These are phyloP conservation scores for Setophaga coronata DNA, from an alignment of 2,113 vertebrate genomes.

Conservation along the genomic window DNA sequence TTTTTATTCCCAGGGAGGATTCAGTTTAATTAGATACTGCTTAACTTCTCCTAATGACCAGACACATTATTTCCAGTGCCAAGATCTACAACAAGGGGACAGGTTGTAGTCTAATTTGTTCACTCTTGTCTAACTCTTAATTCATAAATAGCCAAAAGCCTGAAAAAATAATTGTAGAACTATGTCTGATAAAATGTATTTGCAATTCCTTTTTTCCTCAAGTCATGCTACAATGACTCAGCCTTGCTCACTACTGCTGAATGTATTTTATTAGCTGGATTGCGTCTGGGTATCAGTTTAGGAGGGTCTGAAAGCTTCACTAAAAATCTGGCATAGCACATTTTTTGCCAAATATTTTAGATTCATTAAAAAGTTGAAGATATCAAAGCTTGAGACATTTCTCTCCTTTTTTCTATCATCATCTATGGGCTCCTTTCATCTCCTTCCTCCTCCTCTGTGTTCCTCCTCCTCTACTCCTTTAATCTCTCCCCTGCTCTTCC, in stretches of 20 bases:
- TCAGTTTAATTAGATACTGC: not conserved
- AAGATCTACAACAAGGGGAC: not conserved
- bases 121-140: not conserved
- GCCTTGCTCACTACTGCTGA: not conserved
- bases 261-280: not conserved
- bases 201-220: not conserved
- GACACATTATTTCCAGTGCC: not conserved
- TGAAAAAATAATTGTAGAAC: not conserved
- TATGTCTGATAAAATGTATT: not conserved
- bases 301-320: not conserved
- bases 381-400: not conserved
- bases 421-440: not conserved
- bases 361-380: not conserved
- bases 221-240: not conserved
- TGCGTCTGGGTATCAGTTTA: not conserved
- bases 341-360: not conserved
- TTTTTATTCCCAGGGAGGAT: not conserved
- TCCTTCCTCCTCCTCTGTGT: not conserved
- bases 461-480: constrained; percentile 18
- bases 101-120: not conserved
- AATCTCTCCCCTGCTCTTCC: constrained; percentile 24
- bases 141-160: not conserved
- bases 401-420: not conserved
- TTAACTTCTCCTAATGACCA: not conserved
- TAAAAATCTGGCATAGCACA: not conserved